These are phyloP conservation scores for Drosophila multiciliata DNA, from an alignment of 2,888 invertebrate genomes.

Conservation along the genomic window DNA sequence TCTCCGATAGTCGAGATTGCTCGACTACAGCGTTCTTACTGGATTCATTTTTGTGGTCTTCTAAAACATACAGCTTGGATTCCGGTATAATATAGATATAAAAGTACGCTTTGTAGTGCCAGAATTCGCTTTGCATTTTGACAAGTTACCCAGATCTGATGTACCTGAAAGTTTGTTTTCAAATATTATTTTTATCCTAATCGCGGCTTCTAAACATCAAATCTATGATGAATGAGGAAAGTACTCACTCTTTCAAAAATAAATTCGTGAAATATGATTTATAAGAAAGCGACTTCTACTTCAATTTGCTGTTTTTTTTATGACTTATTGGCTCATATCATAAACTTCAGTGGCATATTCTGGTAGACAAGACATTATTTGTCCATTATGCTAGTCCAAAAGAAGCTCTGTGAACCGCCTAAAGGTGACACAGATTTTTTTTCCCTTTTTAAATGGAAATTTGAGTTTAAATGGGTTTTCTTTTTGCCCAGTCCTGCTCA, in stretches of 20 bases:
- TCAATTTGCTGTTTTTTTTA: neutral
- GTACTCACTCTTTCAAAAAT: neutral
- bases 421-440: conserved; percentile 53
- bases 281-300: neutral
- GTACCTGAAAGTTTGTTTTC: neutral
- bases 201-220: neutral
- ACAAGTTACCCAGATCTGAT: neutral
- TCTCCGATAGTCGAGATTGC: too few species aligned
- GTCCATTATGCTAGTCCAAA: conserved; percentile 5
- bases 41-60: too few species aligned
- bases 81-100: too few species aligned
- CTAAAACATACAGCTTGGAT: too few species aligned
- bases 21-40: too few species aligned
- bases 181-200: neutral
- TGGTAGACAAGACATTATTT: neutral
- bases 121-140: neutral
- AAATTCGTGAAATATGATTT: neutral
- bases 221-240: neutral
- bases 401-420: conserved; percentile 28
- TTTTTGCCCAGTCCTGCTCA: conserved; percentile 15
- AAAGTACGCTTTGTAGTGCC: too few species aligned
- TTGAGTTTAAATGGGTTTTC: conserved; percentile 40
- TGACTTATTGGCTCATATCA: neutral
- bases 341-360: neutral
- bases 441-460: conserved; percentile 40